Conservation (phyloP, 2,888 invertebrate genomes). For the Pecten maximus region DNA sequence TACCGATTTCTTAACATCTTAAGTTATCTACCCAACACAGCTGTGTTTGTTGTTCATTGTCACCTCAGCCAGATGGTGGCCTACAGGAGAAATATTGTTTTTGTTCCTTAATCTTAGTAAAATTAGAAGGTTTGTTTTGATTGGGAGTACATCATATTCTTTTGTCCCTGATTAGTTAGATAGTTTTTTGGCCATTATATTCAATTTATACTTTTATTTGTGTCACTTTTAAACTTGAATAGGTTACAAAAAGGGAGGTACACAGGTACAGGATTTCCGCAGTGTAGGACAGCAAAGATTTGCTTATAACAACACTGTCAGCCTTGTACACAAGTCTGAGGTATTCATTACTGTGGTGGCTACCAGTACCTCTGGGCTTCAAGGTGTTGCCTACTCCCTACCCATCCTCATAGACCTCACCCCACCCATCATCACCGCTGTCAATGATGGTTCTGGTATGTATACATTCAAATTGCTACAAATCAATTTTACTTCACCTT, state of each 20-base stretch:
- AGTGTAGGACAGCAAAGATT: constrained; percentile 63
- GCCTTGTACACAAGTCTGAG: constrained; percentile 62
- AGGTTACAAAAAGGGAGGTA: constrained; percentile 57
- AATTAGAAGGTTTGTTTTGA: too few relatives aligned
- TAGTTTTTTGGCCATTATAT: too few relatives aligned
- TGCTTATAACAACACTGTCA: constrained; percentile 59
- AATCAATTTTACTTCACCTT: neutral
- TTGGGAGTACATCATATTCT: too few relatives aligned
- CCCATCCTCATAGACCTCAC: constrained; percentile 67
- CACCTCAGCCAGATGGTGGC: too few relatives aligned
- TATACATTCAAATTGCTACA: neutral
- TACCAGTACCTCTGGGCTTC: constrained; percentile 65
- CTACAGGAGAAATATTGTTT: too few relatives aligned
- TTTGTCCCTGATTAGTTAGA: too few relatives aligned
- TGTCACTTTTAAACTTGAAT: neutral
- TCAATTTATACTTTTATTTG: too few relatives aligned
- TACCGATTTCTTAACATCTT: too few relatives aligned
- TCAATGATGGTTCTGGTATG: constrained; percentile 64
- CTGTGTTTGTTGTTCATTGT: too few relatives aligned
- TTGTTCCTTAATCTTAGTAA: too few relatives aligned
- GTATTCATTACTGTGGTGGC: constrained; percentile 70
- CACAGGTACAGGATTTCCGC: constrained; percentile 57
- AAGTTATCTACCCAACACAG: too few relatives aligned
- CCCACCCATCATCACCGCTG: constrained; percentile 59
- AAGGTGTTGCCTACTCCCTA: constrained; percentile 60